Base-by-base conservation (phyloP, 1,140 invertebrate species). In the Bombyx mandarina region DNA sequence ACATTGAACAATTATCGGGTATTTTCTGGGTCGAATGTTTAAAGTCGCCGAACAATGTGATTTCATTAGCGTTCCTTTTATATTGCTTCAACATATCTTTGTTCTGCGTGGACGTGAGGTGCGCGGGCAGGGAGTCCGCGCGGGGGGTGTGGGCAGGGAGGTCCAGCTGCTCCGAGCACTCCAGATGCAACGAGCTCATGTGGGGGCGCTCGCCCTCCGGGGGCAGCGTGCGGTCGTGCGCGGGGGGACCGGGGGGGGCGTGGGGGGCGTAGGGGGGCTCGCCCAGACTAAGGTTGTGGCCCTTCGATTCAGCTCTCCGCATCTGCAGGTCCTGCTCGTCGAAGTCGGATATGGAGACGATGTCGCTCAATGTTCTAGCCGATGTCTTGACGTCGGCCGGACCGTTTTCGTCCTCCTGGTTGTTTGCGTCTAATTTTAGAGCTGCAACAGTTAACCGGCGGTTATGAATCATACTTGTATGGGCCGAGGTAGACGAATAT, bases 341-440 rank as follows among this genome's bases (percentile, higher is more conserved):
- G 54, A 89, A 92, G 56, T 93, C 92, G 0, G 92, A 92, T 77
- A 93, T 92, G 0, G 92, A 93, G 3, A 93, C 79, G 54, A 93
- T 93, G 62, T 93, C 93, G 67, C 92, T 93, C 0, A 93, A 77
- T 0, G 92, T 93, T 42, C 92, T 82, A 1, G 90, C 92, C 47
- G 92, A 91, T 3, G 86, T 88, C 67, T 91, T 91, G 6, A 82
- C 77, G 57, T 83, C 72, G 51, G 89, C 65, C 75, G 66, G 67
- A 85, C 90, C 68, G 70, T 77, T 76, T 74, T 80, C 45, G 58
- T 82, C 61, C 57, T 81, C 75, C 78, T 88, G 53, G 58, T 87
- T 65, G 8, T 85, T 87, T 43, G 90, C 89, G 22, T 91, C 90
- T 49, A 91, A 71, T 71, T 90, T 89, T 22, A 91, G 67, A 12